Evolutionary conservation across 2,888 invertebrate species (phyloP).

Genomic region (Elmis aenea): DNA sequence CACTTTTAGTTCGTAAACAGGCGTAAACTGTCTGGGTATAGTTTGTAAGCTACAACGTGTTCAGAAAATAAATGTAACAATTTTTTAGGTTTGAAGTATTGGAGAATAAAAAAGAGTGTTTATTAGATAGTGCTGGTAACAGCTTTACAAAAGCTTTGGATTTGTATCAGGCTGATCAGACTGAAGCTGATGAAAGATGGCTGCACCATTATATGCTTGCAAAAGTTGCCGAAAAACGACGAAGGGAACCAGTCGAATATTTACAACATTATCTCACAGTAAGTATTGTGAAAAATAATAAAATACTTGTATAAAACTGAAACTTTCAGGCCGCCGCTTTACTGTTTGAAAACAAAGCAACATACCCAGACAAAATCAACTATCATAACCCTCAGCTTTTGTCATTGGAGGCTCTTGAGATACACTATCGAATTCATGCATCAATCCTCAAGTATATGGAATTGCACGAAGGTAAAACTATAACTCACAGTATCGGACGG

Average conservation of each 20-base stretch:
- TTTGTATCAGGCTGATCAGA: slow-evolving; percentile 55
- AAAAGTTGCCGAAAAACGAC: slow-evolving; percentile 86
- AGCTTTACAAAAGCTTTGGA: slow-evolving; percentile 71
- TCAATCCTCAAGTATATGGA: slow-evolving; percentile 84
- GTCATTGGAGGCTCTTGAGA: slow-evolving; percentile 84
- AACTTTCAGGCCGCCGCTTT: slow-evolving; percentile 63
- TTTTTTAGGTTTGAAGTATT: slow-evolving; percentile 62
- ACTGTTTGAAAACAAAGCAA: slow-evolving; percentile 73
- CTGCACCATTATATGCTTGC: slow-evolving; percentile 93
- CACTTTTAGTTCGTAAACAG: no score
- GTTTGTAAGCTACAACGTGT: no score
- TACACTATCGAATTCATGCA: slow-evolving; percentile 79
- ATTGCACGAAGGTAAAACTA: slow-evolving; percentile 65
- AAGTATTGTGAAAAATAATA: slow-evolving; percentile 17
- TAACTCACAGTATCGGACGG: slow-evolving; percentile 56
- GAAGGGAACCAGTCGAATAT: slow-evolving; percentile 67
- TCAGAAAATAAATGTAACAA: no score
- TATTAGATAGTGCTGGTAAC: slow-evolving; percentile 70
- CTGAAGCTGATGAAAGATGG: slow-evolving; percentile 79
- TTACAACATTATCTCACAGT: slow-evolving; percentile 75
- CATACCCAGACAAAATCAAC: slow-evolving; percentile 80
- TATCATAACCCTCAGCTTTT: slow-evolving; percentile 78
- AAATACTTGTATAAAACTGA: slow-evolving; percentile 1
- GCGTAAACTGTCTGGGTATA: no score
- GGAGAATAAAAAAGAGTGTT: slow-evolving; percentile 71